These are phyloP conservation scores for Paradisaea rubra DNA, from an alignment of 2,113 vertebrate species.

Conservation along the genomic window DNA sequence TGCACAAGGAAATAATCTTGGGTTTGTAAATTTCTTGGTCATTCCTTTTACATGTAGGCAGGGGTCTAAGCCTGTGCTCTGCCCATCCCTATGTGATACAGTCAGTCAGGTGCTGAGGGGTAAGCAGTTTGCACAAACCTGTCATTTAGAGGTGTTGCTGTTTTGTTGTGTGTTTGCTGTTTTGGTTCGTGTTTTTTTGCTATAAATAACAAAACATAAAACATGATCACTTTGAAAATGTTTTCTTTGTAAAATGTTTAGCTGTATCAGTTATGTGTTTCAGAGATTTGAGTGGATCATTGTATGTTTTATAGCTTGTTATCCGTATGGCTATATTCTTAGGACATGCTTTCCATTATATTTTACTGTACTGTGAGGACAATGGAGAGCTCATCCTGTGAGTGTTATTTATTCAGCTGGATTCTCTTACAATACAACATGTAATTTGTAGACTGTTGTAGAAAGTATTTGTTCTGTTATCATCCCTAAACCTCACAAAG, in stretches of 20 bases:
- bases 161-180: background rate
- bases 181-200: background rate
- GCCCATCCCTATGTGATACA: background rate
- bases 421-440: background rate
- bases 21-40: background rate
- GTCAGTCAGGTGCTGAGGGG: background rate
- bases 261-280: constrained; percentile 57
- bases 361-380: background rate
- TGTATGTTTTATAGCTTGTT: constrained; percentile 55
- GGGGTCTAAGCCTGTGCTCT: background rate
- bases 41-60: background rate
- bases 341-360: constrained; percentile 57
- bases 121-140: background rate
- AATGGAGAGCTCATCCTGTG: constrained; percentile 18
- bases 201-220: constrained; percentile 20
- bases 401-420: constrained; percentile 46
- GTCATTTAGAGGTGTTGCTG: background rate
- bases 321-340: constrained; percentile 43
- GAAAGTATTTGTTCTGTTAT: background rate
- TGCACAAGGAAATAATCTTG: background rate
- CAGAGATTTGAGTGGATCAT: constrained; percentile 43
- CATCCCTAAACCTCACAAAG: background rate
- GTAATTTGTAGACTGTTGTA: background rate
- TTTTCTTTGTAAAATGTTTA: constrained; percentile 62
- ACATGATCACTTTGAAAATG: constrained; percentile 15